phyloP scores from a whole-genome alignment of 2,888 invertebrate species.

The Syrista parreyssii region DNA sequence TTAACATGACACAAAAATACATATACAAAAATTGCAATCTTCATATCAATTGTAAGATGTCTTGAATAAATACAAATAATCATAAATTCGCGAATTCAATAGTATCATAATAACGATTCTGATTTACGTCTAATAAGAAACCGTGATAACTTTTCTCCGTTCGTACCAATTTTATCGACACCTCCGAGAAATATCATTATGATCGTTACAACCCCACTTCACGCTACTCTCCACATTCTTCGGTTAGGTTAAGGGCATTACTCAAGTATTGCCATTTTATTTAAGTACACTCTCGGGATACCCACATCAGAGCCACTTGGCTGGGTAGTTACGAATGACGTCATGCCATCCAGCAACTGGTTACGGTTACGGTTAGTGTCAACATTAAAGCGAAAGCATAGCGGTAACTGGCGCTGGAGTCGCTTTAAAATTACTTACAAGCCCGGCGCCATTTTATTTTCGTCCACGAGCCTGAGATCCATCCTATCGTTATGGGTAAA shows the following conservation, averaged over 20 bases:
- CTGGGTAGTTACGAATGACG: background rate
- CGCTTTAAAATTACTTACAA: conserved; percentile 2
- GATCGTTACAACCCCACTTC: background rate
- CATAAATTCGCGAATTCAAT: background rate
- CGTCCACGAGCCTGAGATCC: background rate
- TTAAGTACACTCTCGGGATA: background rate
- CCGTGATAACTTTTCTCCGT: background rate
- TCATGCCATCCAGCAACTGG: background rate
- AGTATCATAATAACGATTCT: background rate
- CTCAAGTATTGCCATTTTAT: background rate
- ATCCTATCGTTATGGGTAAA: background rate
- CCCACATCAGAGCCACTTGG: background rate
- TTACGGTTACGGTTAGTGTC: conserved; percentile 6
- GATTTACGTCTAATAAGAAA: background rate
- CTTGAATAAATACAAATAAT: background rate
- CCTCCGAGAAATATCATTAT: background rate
- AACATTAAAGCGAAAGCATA: background rate
- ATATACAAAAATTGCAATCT: background rate
- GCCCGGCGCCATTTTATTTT: background rate
- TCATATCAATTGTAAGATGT: background rate
- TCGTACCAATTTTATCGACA: background rate
- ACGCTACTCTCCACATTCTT: background rate
- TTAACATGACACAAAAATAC: background rate
- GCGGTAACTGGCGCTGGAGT: background rate
- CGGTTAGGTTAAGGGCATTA: background rate